Conservation (phyloP, 2,888 invertebrate species). For the Strigamia maritima region DNA sequence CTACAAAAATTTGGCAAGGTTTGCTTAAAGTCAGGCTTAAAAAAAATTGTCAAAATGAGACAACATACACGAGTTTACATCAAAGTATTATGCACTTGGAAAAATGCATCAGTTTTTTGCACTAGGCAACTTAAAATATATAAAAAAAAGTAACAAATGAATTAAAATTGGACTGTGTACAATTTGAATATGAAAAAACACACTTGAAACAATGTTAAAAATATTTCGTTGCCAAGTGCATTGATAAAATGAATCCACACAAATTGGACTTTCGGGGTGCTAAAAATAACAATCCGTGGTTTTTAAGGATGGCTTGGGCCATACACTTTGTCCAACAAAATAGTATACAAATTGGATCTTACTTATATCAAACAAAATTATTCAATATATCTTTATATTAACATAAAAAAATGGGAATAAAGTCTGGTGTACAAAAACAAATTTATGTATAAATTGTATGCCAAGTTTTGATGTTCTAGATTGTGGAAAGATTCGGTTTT, state of each 20-base stretch:
- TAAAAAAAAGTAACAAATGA: not conserved
- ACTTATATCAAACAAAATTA: conserved; percentile 18
- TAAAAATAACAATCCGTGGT: conserved; percentile 29
- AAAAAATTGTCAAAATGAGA: not conserved
- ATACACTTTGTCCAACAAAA: conserved; percentile 30
- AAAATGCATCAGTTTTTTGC: not conserved
- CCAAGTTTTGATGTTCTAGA: not conserved
- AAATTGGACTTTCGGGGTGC: conserved; percentile 20
- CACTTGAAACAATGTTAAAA: conserved; percentile 31
- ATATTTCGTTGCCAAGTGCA: conserved; percentile 28
- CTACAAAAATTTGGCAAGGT: conserved; percentile 28
- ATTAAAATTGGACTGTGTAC: conserved; percentile 20
- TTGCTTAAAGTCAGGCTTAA: not conserved
- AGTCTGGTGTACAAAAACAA: conserved; percentile 25
- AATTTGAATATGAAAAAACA: not conserved
- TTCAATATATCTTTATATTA: conserved; percentile 1
- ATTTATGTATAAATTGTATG: conserved; percentile 22
- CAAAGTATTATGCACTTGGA: not conserved
- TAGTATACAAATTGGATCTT: conserved; percentile 31
- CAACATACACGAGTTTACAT: conserved; percentile 23
- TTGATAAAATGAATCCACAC: conserved; percentile 22
- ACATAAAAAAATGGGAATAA: conserved; percentile 14
- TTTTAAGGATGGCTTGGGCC: not conserved
- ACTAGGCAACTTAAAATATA: conserved; percentile 8
- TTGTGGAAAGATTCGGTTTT: not conserved